Conservation (phyloP, 2,797 vertebrate genomes). For the Carcharodon carcharias region DNA sequence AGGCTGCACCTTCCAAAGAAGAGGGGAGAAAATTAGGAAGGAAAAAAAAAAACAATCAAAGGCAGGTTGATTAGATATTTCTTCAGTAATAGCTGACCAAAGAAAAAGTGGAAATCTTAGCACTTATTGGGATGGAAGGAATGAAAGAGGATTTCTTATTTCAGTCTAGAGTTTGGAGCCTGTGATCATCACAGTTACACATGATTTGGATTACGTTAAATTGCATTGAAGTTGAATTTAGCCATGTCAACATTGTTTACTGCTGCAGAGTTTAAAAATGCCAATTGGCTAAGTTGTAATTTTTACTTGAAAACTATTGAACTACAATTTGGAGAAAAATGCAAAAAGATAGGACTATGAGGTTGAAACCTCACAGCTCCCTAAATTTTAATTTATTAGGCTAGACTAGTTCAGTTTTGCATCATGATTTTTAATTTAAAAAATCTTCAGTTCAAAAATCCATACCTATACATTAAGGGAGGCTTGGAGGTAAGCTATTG, state of each 20-base stretch:
- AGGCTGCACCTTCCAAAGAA: neutral
- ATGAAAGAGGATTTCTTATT: neutral
- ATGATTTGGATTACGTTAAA: neutral
- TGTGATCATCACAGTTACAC: neutral
- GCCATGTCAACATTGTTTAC: neutral
- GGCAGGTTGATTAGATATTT: neutral
- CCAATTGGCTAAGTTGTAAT: neutral
- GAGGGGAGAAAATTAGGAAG: neutral
- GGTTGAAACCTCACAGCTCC: neutral
- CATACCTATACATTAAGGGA: neutral
- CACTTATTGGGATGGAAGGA: neutral
- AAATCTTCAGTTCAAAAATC: constrained; percentile 21
- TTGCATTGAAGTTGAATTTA: neutral
- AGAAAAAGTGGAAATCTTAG: neutral
- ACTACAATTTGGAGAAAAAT: neutral
- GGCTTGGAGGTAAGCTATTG: neutral
- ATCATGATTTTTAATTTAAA: neutral
- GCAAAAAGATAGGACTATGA: neutral
- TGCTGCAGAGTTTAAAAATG: neutral
- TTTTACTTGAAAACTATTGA: neutral
- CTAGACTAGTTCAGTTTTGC: neutral
- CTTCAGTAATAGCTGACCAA: neutral
- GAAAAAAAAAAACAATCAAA: neutral
- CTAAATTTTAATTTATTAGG: neutral
- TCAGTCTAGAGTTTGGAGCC: neutral